Evolutionary conservation across 2,113 vertebrate genomes (phyloP), one percentile per base, ranked within the genome.

Genomic region (Isurus oxyrinchus): DNA sequence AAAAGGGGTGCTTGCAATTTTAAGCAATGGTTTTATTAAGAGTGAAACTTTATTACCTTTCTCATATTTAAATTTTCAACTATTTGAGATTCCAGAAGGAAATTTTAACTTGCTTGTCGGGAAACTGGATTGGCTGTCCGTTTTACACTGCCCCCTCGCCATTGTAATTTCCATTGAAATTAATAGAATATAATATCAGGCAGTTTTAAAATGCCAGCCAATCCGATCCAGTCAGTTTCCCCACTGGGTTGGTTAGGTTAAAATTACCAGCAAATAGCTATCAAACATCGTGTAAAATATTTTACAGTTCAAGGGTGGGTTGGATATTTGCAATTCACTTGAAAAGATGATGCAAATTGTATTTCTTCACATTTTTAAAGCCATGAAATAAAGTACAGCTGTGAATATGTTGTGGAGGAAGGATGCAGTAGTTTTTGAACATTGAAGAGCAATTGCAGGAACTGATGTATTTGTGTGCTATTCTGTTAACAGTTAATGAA

Each of bases 401-500:
- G 55, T 63, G 35, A n/a, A 94, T 66, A 6, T 69, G 76, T 63
- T 27, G 23, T 19, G 6, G 67, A 31, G 19, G 14, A 76, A 35
- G 25, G 49, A 10, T 95, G 66, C 13, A 27, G 23, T 72, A 72
- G 76, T 72, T 1, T 95, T 95, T 95, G 40, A 61, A 72, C 61
- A 84, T 84, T 84, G 81, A 84, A 84, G 81, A 91, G 27, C 49
- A 72, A 72, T 95, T 69, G 23, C 25, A 95, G 49, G 31, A 84
- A 63, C 25, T 87, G 35, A 90, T 61, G 1, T 13, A 8, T 87
- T 84, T 96, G 16, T 59, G 44, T 96, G 19, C 97, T 91, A 49
- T 55, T 97, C 97, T 97, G 91, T 97, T 98, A 96, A 69, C 97
- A 99, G 99, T 97, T 99, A 96, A 99, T 99, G 99, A 98, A 98